These are phyloP conservation scores for Drosophila kikkawai DNA, from an alignment of 1,140 invertebrate species.

Conservation along the genomic window DNA sequence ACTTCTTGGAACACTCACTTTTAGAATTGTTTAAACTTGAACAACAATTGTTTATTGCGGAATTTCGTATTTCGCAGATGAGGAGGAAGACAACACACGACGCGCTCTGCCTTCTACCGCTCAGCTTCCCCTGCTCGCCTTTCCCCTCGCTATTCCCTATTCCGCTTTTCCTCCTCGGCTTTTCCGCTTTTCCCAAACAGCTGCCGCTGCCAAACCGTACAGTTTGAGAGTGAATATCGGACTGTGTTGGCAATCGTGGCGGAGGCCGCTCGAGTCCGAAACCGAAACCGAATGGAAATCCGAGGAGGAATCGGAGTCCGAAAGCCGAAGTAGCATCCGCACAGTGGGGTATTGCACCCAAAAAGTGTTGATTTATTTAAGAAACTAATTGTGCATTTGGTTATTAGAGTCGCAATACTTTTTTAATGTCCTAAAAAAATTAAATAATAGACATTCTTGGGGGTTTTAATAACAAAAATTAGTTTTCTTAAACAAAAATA, in stretches of 20 bases:
- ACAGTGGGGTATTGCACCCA: not conserved
- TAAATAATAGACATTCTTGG: not conserved
- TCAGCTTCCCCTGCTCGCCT: conserved; percentile 42
- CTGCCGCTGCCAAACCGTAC: conserved; percentile 76
- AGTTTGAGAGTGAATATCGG: conserved; percentile 76
- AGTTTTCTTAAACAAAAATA: too few species aligned
- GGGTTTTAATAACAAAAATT: too few species aligned
- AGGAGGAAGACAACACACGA: conserved; percentile 59
- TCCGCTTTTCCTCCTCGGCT: conserved; percentile 32
- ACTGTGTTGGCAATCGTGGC: conserved; percentile 36
- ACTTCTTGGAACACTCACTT: conserved; percentile 59
- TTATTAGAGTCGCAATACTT: not conserved
- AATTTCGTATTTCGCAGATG: conserved; percentile 27
- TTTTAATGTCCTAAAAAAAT: not conserved
- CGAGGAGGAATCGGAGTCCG: conserved; percentile 27
- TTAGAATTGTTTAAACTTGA: conserved; percentile 55
- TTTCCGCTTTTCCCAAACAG: conserved; percentile 51
- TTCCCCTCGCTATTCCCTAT: conserved; percentile 23
- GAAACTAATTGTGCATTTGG: not conserved
- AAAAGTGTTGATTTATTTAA: not conserved
- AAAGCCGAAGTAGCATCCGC: conserved; percentile 1
- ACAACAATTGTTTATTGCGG: conserved; percentile 51
- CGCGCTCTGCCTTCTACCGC: conserved; percentile 42
- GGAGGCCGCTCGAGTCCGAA: conserved; percentile 11
- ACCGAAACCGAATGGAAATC: conserved; percentile 18